Evolutionary conservation across 2,888 invertebrate species (phyloP), one percentile per base, ranked within the genome.

Genomic region (Perizoma flavofasciatum): DNA sequence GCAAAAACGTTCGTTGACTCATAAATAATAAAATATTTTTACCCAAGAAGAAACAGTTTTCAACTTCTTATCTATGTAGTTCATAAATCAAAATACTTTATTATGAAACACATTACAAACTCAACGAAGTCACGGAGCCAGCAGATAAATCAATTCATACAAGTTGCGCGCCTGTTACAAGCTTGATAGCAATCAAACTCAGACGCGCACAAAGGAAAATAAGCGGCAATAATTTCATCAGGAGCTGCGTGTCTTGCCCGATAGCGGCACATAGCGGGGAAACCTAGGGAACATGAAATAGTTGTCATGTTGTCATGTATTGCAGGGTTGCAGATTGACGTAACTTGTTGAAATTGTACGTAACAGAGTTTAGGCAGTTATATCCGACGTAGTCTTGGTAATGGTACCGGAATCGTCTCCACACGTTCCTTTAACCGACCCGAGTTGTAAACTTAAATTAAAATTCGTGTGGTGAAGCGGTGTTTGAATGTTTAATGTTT

Each of bases 141-240:
- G 40, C 48, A 46, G 54, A 58, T 51, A 55, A 61, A 50, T 61
- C 57, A 54, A 58, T 46, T 57, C 46, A 55, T 61, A 58, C 54
- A 55, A 51, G 51, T 51, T 39, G 49, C 49, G 47, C 49, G 50
- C 62, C 55, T 52, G 55, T 33, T 37, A 45, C 55, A 54, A 50
- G 40, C 49, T 10, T 45, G 62, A 59, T 58, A 58, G 55, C 62
- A 58, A 62, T 62, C 61, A 44, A 44, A 54, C 51, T 60, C 34
- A 47, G 48, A 55, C 47, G 54, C 51, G 56, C 53, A 44, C 44
- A 55, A 58, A 51, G 55, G 40, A 46, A 54, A 55, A 56, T 46
- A 55, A 53, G 61, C 63, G 45, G 54, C 44, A 41, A 59, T 59
- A 63, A 63, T 53, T 61, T n/a, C 54, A 59, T 61, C 57, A 67